Evolutionary conservation across 2,113 vertebrate species (phyloP), one percentile per base, ranked within the genome.

Genomic region (Cynoglossus semilaevis): DNA sequence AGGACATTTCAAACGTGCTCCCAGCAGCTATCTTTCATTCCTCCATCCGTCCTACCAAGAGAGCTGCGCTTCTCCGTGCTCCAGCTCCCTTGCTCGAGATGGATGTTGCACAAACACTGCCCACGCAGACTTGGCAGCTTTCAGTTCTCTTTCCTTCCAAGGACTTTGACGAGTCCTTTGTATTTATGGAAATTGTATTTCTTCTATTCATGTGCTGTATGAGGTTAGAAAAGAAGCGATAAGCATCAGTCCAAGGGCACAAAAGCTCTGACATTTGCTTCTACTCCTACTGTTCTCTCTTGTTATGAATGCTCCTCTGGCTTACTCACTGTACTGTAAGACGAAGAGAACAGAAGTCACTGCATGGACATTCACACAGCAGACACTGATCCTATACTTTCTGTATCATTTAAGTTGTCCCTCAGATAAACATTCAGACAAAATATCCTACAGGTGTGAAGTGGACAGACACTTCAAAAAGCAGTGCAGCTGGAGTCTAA

Each of bases 21-120:
- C 52, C 53, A n/a, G 64, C 67, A 61, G 84, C 71, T 64, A 62
- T 70, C 65, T 59, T 76, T 74, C 50, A 60, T 29, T 6, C 2
- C 22, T 29, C 22, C 22, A 29, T 29, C 22, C 22, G 37, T 58
- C 45, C 62, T 52, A 53, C 74, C 70, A 79, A 81, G 80, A 80
- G 74, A 53, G 60, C 54, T 2, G 29, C 38, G 63, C 59, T 72
- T 53, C 72, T 74, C 67, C 45, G 49, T 15, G 36, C 46, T 53
- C 58, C 47, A 14, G 50, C 50, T 46, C 18, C 44, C 37, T 61
- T 49, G 68, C 46, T 45, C 43, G 59, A 45, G 66, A 75, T 62
- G 58, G 67, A 77, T 83, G 71, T 54, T 72, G 70, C 67, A 57
- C 70, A 77, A 72, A 77, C 69, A 74, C 74, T 76, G 74, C 72